Percentiles rank a stretch among this genome's conserved stretches.
These are phyloP conservation scores for Belgica antarctica DNA, from an alignment of 2,888 invertebrate genomes.

Conservation along the genomic window DNA sequence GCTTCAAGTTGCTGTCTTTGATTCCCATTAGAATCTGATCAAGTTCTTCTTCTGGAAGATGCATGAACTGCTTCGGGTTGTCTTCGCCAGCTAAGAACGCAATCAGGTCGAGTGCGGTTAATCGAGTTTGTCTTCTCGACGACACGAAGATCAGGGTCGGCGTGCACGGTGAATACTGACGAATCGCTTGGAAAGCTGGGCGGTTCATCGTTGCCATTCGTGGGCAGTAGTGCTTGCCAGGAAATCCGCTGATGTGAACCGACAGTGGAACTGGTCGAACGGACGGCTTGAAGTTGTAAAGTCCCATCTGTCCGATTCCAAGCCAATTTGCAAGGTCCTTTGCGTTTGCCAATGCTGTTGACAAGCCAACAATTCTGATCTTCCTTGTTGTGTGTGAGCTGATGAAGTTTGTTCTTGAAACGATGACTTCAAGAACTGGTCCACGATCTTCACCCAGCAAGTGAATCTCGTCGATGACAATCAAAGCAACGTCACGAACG, in stretches of 20 bases:
- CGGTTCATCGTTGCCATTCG: slow-evolving; percentile 99
- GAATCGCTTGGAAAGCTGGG: slow-evolving; percentile 93
- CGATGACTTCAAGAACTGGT: slow-evolving; percentile 93
- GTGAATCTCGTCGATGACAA: slow-evolving; percentile 98
- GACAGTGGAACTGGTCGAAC: slow-evolving; percentile 95
- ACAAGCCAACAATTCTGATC: slow-evolving; percentile 89
- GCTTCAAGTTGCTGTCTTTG: slow-evolving; percentile 84
- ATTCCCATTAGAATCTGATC: slow-evolving; percentile 70
- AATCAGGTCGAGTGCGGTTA: slow-evolving; percentile 94
- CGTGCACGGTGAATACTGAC: slow-evolving; percentile 85
- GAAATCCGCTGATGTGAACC: slow-evolving; percentile 89
- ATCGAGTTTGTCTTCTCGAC: slow-evolving; percentile 90
- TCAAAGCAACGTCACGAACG: slow-evolving; percentile 83
- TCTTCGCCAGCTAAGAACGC: slow-evolving; percentile 86
- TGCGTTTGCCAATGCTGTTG: slow-evolving; percentile 97
- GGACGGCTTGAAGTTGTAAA: slow-evolving; percentile 97
- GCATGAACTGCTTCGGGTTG: slow-evolving; percentile 93
- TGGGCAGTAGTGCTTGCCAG: slow-evolving; percentile 98
- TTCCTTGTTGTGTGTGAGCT: slow-evolving; percentile 79
- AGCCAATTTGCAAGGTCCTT: slow-evolving; percentile 96
- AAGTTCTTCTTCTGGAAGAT: slow-evolving; percentile 82
- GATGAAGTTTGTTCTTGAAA: slow-evolving; percentile 95
- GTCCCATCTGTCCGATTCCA: slow-evolving; percentile 80
- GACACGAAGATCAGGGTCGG: slow-evolving; percentile 95
- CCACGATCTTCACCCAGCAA: slow-evolving; percentile 87